Conservation (phyloP, 2,888 invertebrate species). For the Agrotis ipsilon region DNA sequence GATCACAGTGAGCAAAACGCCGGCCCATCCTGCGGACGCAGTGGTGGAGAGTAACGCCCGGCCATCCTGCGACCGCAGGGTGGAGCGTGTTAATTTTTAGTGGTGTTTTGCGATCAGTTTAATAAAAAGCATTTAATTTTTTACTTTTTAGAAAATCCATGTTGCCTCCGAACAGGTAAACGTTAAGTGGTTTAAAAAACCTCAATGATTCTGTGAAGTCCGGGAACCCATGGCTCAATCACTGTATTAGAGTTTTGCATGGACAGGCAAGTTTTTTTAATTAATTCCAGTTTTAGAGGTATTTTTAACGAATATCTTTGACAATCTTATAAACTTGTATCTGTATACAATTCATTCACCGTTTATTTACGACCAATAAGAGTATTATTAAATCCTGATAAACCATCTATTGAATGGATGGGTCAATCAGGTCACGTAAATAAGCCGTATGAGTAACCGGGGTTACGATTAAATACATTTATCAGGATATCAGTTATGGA, state of each 20-base stretch:
- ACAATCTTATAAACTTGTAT: conserved; percentile 27
- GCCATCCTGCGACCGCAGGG: no score
- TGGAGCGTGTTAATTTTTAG: conserved; percentile 33
- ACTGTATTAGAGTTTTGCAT: conserved; percentile 95
- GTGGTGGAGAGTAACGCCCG: conserved; percentile 68
- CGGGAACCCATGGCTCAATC: conserved; percentile 93
- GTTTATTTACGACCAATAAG: conserved; percentile 77
- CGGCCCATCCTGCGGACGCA: conserved; percentile 71
- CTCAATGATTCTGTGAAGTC: conserved; percentile 79
- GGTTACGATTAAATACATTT: conserved; percentile 57
- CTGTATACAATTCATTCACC: conserved; percentile 43
- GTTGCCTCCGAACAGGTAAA: conserved; percentile 81
- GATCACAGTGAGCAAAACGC: conserved; percentile 44
- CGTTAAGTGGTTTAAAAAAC: conserved; percentile 68
- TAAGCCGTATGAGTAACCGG: conserved; percentile 74
- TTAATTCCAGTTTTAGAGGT: conserved; percentile 72
- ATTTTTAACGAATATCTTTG: conserved; percentile 27
- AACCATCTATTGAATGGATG: conserved; percentile 76
- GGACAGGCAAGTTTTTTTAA: conserved; percentile 92
- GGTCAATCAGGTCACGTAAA: conserved; percentile 78
- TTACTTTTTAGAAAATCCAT: conserved; percentile 79
- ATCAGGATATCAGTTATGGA: conserved; percentile 48
- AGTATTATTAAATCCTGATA: conserved; percentile 70
- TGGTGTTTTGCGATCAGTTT: conserved; percentile 48
- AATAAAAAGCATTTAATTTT: conserved; percentile 65